phyloP scores from a whole-genome alignment of 2,797 vertebrate genomes.

The Florisuga fusca region DNA sequence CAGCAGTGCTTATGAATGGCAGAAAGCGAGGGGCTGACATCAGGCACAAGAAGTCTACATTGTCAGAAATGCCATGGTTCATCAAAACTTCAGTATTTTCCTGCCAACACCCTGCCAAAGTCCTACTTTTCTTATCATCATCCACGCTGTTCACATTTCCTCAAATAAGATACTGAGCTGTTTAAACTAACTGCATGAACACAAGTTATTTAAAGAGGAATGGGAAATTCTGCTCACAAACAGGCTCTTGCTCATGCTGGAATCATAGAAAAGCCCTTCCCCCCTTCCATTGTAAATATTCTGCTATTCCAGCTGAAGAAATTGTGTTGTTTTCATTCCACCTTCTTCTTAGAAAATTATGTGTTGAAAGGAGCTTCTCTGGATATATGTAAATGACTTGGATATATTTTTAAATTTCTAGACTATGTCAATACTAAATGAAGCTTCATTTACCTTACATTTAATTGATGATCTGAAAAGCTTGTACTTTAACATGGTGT shows the following conservation, averaged over 20 bases:
- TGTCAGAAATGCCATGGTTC: conserved; percentile 17
- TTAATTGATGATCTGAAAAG: not conserved
- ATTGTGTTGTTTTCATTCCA: not conserved
- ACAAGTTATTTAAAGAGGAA: not conserved
- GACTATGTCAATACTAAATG: not conserved
- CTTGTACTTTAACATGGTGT: not conserved
- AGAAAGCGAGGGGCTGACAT: not conserved
- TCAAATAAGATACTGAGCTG: not conserved
- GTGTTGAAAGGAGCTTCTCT: not conserved
- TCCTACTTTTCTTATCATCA: conserved; percentile 13
- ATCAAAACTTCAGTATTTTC: conserved; percentile 5
- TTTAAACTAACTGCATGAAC: not conserved
- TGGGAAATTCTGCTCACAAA: conserved; percentile 1
- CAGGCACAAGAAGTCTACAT: not conserved
- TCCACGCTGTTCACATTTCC: not conserved
- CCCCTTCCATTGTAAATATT: not conserved
- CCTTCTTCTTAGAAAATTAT: not conserved
- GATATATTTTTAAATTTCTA: not conserved
- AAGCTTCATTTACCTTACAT: not conserved
- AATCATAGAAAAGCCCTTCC: not conserved
- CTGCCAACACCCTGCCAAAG: not conserved
- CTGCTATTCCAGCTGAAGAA: not conserved
- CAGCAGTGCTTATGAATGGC: conserved; percentile 13
- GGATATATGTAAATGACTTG: not conserved
- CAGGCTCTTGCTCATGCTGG: not conserved